Evolutionary conservation across 2,797 vertebrate genomes (phyloP), one percentile per base, ranked within the genome.

Genomic region (Poecilia picta): DNA sequence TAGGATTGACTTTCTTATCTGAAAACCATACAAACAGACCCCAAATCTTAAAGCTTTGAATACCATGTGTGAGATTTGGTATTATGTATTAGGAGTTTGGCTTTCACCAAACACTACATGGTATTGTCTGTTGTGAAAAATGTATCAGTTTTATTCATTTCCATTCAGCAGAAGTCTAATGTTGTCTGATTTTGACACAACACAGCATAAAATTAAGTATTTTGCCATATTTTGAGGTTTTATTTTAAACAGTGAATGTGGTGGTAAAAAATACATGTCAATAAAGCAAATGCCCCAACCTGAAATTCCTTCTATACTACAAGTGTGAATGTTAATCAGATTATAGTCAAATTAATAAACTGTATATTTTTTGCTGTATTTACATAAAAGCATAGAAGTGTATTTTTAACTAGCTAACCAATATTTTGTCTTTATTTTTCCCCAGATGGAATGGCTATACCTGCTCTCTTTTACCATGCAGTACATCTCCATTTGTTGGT

Each of bases 401-500:
- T 20, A 39, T 72, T 62, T 72, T 79, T 31, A 81, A 84, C 55
- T 81, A 76, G 93, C 94, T 96, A 96, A 98, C 91, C 84, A 94
- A 88, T 93, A 77, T 91, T 95, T 89, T 97, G 87, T 97, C 79
- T 95, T 94, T 94, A 95, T 93, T 97, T 97, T 94, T 98, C 94
- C 96, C 89, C 96, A 98, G 97, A 94, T 89, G 84, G 89, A 88
- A 88, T 68, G 15, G 55, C 62, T 51, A 20, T 75, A 51, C 31
- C 76, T n/a, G 76, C 12, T 82, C 81, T 87, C 73, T 83, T 84
- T 55, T 59, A 86, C 53, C 87, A 83, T 84, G 51, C 12, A 33
- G 25, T 51, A 13, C 79, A 53, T 70, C 68, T 43, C 62, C 73
- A 74, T 83, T 74, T 84, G 33, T 76, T 82, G 55, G 49, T 86